Evolutionary conservation across 2,797 vertebrate species (phyloP), one percentile per base, ranked within the genome.

Genomic region (Pseudochaenichthys georgianus): DNA sequence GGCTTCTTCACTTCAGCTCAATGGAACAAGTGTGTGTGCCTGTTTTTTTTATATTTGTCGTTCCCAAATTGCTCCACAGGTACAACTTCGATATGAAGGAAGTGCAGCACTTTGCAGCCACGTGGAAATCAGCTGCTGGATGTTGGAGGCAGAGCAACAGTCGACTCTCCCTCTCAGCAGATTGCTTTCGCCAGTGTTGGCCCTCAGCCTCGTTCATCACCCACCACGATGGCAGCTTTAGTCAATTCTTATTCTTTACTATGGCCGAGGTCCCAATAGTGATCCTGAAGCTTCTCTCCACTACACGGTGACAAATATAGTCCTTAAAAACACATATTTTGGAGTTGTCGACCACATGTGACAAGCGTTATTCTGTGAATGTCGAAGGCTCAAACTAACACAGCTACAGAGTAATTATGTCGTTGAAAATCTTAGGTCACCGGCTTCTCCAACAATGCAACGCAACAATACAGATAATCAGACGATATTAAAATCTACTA

Each of bases 181-280:
- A 93, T 87, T 87, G 89, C 87, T 88, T 87, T 79, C 60, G 78
- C 85, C 74, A 57, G 73, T 78, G 45, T 90, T 78, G 87, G 91
- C 93, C 91, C 85, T 83, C 79, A 73, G 90, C 84, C 86, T 82
- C 85, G 92, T 93, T 92, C 87, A 93, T 88, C 88, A 86, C 67
- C 71, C 70, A 28, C 76, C 69, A 80, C 67, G 54, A 84, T 51
- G 78, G 76, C 81, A 72, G 83, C 90, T 82, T 89, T 80, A 81
- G 90, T 88, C 77, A 57, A 68, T 31, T 81, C 62, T 65, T 34
- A 74, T 87, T 81, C 64, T 57, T 21, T 75, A 86, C 73, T 41
- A 13, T 68, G 83, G 75, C 83, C 51, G 54, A 46, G 58, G 70
- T 76, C 84, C 86, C 81, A 72, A 31, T 50, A 65, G 69, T 16